Evolutionary conservation across 2,113 vertebrate species (phyloP).

Genomic region (Percopsis transmontana): DNA sequence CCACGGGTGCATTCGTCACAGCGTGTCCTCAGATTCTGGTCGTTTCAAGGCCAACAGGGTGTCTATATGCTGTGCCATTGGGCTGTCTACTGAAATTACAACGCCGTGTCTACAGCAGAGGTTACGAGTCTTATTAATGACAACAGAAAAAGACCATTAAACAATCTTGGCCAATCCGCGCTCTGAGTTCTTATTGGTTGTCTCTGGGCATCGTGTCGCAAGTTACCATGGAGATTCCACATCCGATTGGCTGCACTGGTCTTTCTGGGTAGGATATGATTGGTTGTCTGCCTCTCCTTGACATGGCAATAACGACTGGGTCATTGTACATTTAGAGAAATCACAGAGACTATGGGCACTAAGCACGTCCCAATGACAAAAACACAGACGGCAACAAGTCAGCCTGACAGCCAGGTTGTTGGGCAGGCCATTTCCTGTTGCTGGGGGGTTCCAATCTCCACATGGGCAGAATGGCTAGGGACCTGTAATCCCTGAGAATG

Average conservation of each 20-base stretch:
- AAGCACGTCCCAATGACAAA: conserved; percentile 74
- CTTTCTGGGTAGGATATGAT: conserved; percentile 52
- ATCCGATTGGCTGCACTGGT: conserved; percentile 57
- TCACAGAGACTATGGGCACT: conserved; percentile 49
- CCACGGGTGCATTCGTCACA: background rate
- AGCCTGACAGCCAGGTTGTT: conserved; percentile 20
- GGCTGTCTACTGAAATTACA: conserved; percentile 40
- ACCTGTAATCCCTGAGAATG: conserved; percentile 43
- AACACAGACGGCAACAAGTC: conserved; percentile 53
- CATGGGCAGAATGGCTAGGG: conserved; percentile 33
- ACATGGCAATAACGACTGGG: conserved; percentile 70
- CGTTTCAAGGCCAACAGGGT: conserved; percentile 21
- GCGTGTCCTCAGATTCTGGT: conserved; percentile 36
- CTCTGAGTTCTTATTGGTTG: conserved; percentile 58
- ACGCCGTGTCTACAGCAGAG: conserved; percentile 43
- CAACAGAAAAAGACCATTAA: conserved; percentile 72
- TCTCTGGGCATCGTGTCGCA: conserved; percentile 45
- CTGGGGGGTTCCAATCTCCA: conserved; percentile 15
- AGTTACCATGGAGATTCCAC: conserved; percentile 71
- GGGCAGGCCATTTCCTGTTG: conserved; percentile 35
- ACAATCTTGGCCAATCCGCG: conserved; percentile 55
- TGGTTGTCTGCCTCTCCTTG: conserved; percentile 74
- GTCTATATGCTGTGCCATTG: conserved; percentile 24
- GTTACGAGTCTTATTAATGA: conserved; percentile 70
- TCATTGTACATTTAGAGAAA: conserved; percentile 67